phyloP scores from a whole-genome alignment of 2,113 vertebrate species.

The Oreochromis aureus region DNA sequence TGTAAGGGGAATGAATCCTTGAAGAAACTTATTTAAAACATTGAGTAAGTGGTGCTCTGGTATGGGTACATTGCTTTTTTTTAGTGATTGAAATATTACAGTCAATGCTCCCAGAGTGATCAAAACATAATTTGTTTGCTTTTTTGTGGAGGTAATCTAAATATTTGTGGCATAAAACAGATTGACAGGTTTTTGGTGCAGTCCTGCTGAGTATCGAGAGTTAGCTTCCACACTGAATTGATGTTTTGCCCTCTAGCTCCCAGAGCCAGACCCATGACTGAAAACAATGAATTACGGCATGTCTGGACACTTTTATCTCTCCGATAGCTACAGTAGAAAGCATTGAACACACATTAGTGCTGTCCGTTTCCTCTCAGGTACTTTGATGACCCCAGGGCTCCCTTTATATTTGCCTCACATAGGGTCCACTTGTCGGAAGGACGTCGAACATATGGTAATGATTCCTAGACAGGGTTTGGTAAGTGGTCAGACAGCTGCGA shows the following conservation, averaged over 20 bases:
- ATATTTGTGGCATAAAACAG: not conserved
- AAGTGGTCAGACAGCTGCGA: conserved; percentile 60
- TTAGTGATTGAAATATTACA: not conserved
- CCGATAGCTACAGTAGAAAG: not conserved
- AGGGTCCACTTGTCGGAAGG: conserved; percentile 40
- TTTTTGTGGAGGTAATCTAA: not conserved
- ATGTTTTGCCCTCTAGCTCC: not conserved
- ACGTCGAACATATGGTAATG: conserved; percentile 53
- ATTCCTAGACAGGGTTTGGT: conserved; percentile 53
- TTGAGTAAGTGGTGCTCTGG: not conserved
- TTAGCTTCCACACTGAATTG: not conserved
- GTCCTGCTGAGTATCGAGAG: not conserved
- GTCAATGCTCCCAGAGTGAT: not conserved
- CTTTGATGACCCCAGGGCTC: conserved; percentile 8
- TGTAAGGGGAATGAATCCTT: not conserved
- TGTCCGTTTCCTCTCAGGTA: conserved; percentile 14
- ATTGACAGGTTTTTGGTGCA: not conserved
- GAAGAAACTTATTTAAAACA: not conserved
- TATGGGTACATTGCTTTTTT: not conserved
- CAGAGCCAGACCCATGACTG: not conserved
- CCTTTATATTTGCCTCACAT: conserved; percentile 58
- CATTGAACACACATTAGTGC: not conserved
- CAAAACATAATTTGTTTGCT: not conserved
- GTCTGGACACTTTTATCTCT: not conserved
- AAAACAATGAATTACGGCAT: not conserved